A percentile compares a stretch with the other conserved stretches of the same genome.
phyloP scores from a whole-genome alignment of 2,113 vertebrate species.

The Apodemus sylvaticus region DNA sequence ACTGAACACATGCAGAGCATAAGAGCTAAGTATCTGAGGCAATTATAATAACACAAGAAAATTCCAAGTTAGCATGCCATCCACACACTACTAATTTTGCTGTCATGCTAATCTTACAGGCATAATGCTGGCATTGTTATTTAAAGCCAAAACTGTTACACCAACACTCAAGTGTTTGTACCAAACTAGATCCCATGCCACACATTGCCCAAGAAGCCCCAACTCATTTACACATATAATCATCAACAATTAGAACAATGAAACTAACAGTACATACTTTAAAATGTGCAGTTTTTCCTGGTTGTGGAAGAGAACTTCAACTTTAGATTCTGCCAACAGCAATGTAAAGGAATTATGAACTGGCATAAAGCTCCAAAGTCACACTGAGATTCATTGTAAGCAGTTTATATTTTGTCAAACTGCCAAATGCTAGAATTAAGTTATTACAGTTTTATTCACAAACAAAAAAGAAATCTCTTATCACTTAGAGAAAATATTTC shows the following conservation, averaged over 20 bases:
- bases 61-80: conserved; percentile 62
- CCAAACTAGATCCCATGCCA: conserved; percentile 68
- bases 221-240: conserved; percentile 38
- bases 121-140: conserved; percentile 45
- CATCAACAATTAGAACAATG: conserved; percentile 56
- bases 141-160: conserved; percentile 54
- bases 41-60: conserved; percentile 57
- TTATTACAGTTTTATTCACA: conserved; percentile 39
- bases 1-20: conserved; percentile 57
- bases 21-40: conserved; percentile 39
- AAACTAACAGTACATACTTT: conserved; percentile 78
- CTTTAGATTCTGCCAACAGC: conserved; percentile 78
- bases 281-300: conserved; percentile 70
- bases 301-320: conserved; percentile 72
- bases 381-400: conserved; percentile 36
- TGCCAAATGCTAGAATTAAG: conserved; percentile 3
- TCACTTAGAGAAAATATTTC: conserved; percentile 55
- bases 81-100: conserved; percentile 57
- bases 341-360: conserved; percentile 73
- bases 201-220: conserved; percentile 55
- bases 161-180: conserved; percentile 35
- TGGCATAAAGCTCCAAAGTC: conserved; percentile 34
- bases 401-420: conserved; percentile 9
- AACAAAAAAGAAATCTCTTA: conserved; percentile 16
- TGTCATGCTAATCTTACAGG: conserved; percentile 56